These are phyloP conservation scores for Rousettus madagascariensis DNA, from an alignment of 2,797 vertebrate genomes.

Conservation along the genomic window DNA sequence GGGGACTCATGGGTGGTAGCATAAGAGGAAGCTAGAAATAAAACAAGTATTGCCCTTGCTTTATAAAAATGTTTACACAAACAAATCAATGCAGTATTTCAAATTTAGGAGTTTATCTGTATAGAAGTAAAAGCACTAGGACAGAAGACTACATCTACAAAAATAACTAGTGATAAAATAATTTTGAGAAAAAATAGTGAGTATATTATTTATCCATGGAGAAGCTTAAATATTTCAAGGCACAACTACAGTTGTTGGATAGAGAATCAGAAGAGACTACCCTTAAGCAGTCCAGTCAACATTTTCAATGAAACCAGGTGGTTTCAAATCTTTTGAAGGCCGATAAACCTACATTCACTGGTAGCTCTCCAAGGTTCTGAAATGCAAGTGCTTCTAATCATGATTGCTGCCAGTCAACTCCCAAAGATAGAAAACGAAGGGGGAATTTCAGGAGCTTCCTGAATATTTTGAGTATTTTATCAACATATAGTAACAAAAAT, in stretches of 20 bases:
- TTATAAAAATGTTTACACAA: not conserved
- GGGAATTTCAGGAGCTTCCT: not conserved
- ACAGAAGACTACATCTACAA: not conserved
- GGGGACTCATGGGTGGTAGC: not conserved
- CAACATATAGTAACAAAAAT: not conserved
- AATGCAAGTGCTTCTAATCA: not conserved
- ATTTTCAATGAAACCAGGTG: not conserved
- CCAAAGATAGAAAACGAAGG: not conserved
- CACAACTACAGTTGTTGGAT: not conserved
- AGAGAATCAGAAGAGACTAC: not conserved
- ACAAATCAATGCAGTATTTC: not conserved
- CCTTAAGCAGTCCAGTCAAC: not conserved
- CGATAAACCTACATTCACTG: not conserved
- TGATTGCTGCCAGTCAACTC: not conserved
- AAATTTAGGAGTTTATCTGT: not conserved
- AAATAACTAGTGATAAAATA: not conserved
- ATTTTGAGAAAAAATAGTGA: not conserved
- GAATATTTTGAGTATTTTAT: not conserved
- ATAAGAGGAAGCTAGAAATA: not conserved
- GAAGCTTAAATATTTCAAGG: not conserved
- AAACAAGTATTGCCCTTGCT: not conserved
- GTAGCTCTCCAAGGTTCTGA: conserved; percentile 42
- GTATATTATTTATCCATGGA: not conserved
- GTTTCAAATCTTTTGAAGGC: not conserved
- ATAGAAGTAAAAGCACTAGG: not conserved